Percentiles rank a stretch among this genome's conserved stretches.
phyloP scores from a whole-genome alignment of 2,888 invertebrate genomes.

The Rapana venosa region DNA sequence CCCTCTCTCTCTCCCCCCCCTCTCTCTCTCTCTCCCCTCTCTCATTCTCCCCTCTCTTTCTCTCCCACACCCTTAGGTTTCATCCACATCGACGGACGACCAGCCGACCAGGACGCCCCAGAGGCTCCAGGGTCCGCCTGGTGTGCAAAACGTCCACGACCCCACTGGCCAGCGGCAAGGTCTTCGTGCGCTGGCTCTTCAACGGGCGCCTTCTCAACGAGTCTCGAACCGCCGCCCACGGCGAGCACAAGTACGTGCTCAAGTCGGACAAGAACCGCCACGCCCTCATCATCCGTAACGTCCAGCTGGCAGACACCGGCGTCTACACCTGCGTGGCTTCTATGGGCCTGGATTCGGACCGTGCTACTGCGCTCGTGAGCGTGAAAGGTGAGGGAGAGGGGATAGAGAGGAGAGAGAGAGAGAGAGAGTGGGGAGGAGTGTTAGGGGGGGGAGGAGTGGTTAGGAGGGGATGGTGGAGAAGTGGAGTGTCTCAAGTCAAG shows the following conservation, averaged over 20 bases:
- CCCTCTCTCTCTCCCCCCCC: no score
- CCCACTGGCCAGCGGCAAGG: conserved; percentile 11
- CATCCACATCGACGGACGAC: conserved; percentile 40
- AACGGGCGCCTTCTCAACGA: conserved; percentile 44
- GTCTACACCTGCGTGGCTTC: conserved; percentile 64
- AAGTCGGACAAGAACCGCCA: conserved; percentile 58
- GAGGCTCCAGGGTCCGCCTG: conserved; percentile 44
- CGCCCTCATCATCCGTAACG: conserved; percentile 59
- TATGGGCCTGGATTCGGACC: conserved; percentile 56
- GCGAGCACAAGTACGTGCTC: conserved; percentile 52
- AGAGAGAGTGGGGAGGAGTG: not conserved
- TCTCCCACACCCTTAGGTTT: conserved; percentile 26
- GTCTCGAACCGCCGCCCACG: not conserved
- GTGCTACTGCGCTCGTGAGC: conserved; percentile 53
- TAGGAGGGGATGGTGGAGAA: not conserved
- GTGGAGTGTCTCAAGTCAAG: no score
- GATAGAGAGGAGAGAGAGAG: not conserved
- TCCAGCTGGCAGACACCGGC: conserved; percentile 59
- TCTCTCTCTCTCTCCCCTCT: no score
- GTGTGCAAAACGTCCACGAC: conserved; percentile 42
- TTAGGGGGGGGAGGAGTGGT: not conserved
- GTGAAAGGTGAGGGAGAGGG: conserved; percentile 56
- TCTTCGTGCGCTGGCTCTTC: conserved; percentile 46
- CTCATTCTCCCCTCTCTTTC: no score
- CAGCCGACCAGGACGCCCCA: conserved; percentile 39